Evolutionary conservation across 2,888 invertebrate species (phyloP).

Genomic region (Agonopterix heracliana): DNA sequence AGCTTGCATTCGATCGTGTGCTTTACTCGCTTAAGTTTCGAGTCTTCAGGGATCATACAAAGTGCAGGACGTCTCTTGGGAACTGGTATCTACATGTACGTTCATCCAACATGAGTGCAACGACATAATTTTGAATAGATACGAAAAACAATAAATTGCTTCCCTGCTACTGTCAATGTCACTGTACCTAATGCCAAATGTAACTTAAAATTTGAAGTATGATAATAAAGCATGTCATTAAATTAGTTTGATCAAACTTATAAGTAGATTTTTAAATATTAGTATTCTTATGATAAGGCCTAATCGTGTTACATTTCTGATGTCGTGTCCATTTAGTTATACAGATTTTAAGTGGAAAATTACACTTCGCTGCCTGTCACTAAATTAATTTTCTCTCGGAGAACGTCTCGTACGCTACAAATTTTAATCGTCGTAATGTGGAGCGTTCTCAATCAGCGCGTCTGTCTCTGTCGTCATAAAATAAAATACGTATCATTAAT

Average conservation of each 20-base stretch:
- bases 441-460: constrained; percentile 15
- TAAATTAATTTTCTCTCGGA: constrained; percentile 15
- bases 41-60: neutral
- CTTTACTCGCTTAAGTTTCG: constrained; percentile 7
- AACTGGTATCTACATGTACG: constrained; percentile 5
- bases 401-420: constrained; percentile 14
- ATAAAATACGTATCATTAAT: constrained; percentile 20
- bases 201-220: no score
- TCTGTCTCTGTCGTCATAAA: constrained; percentile 12
- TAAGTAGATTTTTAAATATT: no score
- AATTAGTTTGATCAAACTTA: no score
- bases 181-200: no score
- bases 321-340: neutral
- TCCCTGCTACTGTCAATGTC: no score
- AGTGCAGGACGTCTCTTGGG: constrained; percentile 4
- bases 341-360: neutral
- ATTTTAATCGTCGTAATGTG: constrained; percentile 18
- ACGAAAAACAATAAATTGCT: no score
- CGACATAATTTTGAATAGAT: no score
- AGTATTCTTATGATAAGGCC: no score
- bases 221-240: no score
- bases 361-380: neutral
- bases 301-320: no score
- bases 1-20: constrained; percentile 1
- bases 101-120: neutral